These are phyloP conservation scores for Deroplatys truncata DNA, from an alignment of 2,888 invertebrate species.

Conservation along the genomic window DNA sequence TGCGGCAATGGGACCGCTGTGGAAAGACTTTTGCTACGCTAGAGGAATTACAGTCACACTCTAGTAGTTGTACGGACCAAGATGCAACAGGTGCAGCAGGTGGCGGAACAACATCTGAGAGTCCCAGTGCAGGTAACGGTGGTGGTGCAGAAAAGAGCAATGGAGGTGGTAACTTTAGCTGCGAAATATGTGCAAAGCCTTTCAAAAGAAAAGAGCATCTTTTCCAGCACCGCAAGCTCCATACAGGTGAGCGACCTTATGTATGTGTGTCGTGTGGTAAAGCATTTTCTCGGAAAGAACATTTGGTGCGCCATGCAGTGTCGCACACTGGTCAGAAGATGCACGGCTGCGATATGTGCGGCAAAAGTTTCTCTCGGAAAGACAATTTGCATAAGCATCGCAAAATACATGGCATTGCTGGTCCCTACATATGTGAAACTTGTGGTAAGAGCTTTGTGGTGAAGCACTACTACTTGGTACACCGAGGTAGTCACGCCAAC, in stretches of 20 bases:
- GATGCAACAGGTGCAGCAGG: background rate
- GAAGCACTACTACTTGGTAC: constrained; percentile 62
- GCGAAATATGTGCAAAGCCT: constrained; percentile 57
- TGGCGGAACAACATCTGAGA: background rate
- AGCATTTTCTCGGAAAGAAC: constrained; percentile 65
- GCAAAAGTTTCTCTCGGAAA: constrained; percentile 51
- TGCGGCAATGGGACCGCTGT: constrained; percentile 41
- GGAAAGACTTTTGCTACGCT: constrained; percentile 41
- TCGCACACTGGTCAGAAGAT: constrained; percentile 65
- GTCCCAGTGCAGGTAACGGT: constrained; percentile 28
- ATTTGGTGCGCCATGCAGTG: constrained; percentile 56
- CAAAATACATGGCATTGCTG: constrained; percentile 55
- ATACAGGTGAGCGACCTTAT: constrained; percentile 54
- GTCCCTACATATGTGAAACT: constrained; percentile 58
- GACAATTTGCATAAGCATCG: constrained; percentile 58
- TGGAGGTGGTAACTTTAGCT: constrained; percentile 42
- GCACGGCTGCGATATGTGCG: constrained; percentile 59
- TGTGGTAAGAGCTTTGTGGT: constrained; percentile 64
- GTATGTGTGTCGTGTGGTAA: constrained; percentile 62
- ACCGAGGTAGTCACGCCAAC: constrained; percentile 42
- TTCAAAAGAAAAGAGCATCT: constrained; percentile 67
- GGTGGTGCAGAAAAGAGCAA: constrained; percentile 33
- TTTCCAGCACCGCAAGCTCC: constrained; percentile 43
- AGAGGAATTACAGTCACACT: constrained; percentile 40
- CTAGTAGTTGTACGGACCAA: constrained; percentile 4